Evolutionary conservation across 2,797 vertebrate species (phyloP), one percentile per base, ranked within the genome.

Genomic region (Mormyrus hasselquistii): DNA sequence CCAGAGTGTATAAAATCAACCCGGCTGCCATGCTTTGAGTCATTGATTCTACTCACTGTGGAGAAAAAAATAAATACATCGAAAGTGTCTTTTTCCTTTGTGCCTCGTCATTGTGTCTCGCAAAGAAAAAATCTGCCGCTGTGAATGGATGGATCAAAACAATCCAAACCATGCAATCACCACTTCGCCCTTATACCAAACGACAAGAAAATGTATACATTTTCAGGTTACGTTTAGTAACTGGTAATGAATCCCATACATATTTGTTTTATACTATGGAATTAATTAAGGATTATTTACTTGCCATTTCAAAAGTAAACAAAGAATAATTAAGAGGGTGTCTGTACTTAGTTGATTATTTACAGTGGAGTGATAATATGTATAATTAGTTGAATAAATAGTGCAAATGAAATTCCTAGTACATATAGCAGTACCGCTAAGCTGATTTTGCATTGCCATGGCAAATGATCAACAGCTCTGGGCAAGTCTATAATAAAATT

Each of bases 341-440:
- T 88, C 90, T 88, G 73, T 79, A 44, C 34, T n/a, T 44, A 3
- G 73, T 19, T 44, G 73, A 69, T 69, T 69, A 69, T 69, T 69
- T 69, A 69, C 65, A 34, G 29, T 16, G 65, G 65, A 69, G 29
- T 16, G 65, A 69, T 69, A 69, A 69, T 34, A 69, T 69, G 29
- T 34, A 69, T 69, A 69, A 69, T 69, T 34, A 69, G 65, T 16
- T 69, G 65, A 69, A 34, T 69, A 19, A 79, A 79, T 14, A 2
- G 2, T 79, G 38, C 29, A 76, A 76, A 41, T 76, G 34, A 44
- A 79, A 79, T 41, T 44, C 38, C 73, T 79, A 41, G 19, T 79
- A 79, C 12, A 44, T 79, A 79, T 19, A 79, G 73, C 14, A 41
- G 38, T 79, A 38, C 14, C 0, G 38, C 16, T 79, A 79, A 41